phyloP scores from a whole-genome alignment of 2,797 vertebrate genomes.

The Muscicapa comitata region DNA sequence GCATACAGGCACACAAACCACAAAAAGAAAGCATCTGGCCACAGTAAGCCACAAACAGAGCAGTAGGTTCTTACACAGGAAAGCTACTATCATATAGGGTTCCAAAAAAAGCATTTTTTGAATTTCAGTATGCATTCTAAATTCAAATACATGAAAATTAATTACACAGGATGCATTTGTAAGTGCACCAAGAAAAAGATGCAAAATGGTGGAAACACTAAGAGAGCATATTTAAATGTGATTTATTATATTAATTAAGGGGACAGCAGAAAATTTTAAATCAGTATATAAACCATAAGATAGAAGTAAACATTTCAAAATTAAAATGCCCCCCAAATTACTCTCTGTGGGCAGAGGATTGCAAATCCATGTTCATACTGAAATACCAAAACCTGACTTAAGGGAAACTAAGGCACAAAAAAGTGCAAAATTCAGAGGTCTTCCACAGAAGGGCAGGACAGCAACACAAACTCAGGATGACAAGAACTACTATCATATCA shows the following conservation, averaged over 20 bases:
- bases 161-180: not conserved
- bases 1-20: fast-evolving
- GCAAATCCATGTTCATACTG: not conserved
- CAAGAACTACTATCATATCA: not conserved
- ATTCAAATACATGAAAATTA: not conserved
- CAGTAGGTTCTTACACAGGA: not conserved
- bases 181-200: not conserved
- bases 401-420: not conserved
- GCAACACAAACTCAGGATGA: not conserved
- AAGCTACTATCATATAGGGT: not conserved
- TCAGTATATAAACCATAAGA: not conserved
- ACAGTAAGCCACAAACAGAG: not conserved
- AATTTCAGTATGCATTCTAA: not conserved
- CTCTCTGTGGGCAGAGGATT: not conserved
- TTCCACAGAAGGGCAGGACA: not conserved
- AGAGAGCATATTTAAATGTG: not conserved
- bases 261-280: not conserved
- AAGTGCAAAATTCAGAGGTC: not conserved
- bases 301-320: not conserved
- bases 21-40: not conserved
- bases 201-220: not conserved
- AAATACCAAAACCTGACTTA: not conserved
- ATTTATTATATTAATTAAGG: not conserved
- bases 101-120: not conserved
- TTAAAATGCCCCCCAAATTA: not conserved